These are phyloP conservation scores for Melanotaenia nigrans DNA, from an alignment of 2,797 vertebrate species.

Conservation along the genomic window DNA sequence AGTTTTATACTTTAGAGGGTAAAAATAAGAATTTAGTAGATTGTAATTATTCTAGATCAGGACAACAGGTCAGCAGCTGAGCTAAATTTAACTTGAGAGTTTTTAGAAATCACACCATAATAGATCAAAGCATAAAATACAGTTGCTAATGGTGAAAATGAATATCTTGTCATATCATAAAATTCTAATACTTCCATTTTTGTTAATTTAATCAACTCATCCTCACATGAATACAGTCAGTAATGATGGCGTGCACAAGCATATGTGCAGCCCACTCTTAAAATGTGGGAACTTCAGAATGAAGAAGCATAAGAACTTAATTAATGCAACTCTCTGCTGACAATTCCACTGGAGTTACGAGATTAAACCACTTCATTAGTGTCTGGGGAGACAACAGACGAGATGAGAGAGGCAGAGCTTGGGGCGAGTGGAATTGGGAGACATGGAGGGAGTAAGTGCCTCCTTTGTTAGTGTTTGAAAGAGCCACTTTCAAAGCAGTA, in stretches of 20 bases:
- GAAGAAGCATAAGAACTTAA: constrained; percentile 48
- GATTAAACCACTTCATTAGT: constrained; percentile 78
- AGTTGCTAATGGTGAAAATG: not conserved
- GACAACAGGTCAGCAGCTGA: not conserved
- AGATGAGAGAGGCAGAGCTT: constrained; percentile 63
- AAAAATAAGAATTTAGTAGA: not conserved
- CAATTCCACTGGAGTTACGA: constrained; percentile 65
- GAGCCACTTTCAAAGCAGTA: constrained; percentile 72
- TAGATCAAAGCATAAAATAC: not conserved
- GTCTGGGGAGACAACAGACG: constrained; percentile 70
- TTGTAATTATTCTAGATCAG: too few relatives aligned
- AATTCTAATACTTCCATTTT: constrained; percentile 11
- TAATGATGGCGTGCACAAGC: constrained; percentile 25
- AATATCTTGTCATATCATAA: not conserved
- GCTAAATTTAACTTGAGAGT: not conserved
- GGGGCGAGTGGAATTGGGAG: constrained; percentile 32
- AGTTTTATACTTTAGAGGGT: not conserved
- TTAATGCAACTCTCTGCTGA: constrained; percentile 61
- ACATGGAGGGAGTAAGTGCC: constrained; percentile 40
- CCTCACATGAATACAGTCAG: not conserved
- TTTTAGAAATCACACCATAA: not conserved
- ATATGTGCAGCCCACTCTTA: not conserved
- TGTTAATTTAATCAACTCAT: constrained; percentile 18
- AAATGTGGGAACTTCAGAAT: constrained; percentile 45
- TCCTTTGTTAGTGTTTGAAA: constrained; percentile 69